Conservation (phyloP, 2,888 invertebrate species). For the Rhagonycha lutea region DNA sequence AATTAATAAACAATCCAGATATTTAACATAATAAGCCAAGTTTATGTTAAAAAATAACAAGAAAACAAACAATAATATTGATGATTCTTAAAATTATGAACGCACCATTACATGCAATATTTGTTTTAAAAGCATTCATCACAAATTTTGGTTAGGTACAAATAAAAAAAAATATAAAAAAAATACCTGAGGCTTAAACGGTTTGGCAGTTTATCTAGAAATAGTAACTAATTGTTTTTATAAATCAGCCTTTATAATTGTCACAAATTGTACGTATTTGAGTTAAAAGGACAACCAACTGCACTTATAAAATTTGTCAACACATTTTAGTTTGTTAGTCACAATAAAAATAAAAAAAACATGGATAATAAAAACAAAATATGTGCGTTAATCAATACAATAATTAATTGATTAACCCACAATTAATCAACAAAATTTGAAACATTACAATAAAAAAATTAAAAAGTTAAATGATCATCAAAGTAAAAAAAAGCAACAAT, state of each 20-base stretch:
- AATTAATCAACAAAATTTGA: neutral
- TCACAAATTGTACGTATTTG: neutral
- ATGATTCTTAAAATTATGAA: neutral
- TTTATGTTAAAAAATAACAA: neutral
- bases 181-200: constrained; percentile 2
- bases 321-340: neutral
- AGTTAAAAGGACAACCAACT: neutral
- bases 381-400: neutral
- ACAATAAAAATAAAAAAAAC: neutral
- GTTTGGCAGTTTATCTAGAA: constrained; percentile 7
- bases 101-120: neutral
- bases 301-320: neutral
- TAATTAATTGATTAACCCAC: no score
- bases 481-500: neutral
- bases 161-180: neutral
- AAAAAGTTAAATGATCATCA: neutral
- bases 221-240: neutral
- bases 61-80: neutral
- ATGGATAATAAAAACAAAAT: neutral
- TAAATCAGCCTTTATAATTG: constrained; percentile 8
- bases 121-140: neutral
- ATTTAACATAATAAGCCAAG: neutral
- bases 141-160: neutral
- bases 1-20: neutral
- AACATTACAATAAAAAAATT: neutral